Base-by-base conservation (phyloP, 2,113 vertebrate species). In the Gobius niger region DNA sequence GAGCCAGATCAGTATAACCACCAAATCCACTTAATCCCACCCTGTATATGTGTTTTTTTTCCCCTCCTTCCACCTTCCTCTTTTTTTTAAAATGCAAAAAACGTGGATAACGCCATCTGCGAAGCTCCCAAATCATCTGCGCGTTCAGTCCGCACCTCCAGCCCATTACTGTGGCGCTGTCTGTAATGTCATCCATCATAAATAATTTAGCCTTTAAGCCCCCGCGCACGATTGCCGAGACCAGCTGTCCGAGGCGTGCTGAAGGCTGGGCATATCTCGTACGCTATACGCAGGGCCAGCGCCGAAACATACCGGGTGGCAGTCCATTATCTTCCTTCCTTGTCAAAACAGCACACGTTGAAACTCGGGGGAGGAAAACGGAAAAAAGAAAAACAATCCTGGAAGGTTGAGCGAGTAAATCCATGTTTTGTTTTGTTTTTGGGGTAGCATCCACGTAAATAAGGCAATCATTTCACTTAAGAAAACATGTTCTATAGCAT, bases 71-170 rank as follows among this genome's bases (percentile, higher is more conserved):
- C n/a, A n/a, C n/a, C n/a, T n/a, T 88, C 81, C 85, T 85, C 82
- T 34, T 34, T 24, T 24, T 34, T 34, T 34, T 3, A 34, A 34
- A 34, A 34, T 34, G 24, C 24, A 34, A 34, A 89, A 91, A 91
- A 90, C 65, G 54, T n/a, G 85, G 90, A 89, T 89, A 89, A 82
- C 80, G 83, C 85, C 89, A 90, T 89, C 89, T 91, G 87, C 83
- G 87, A 83, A 85, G 67, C 74, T 78, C 72, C 69, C 66, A 34
- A 34, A 60, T 76, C 83, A 84, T 84, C 82, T 88, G 82, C 76
- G 82, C 81, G 69, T 83, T 76, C 73, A 70, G 81, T 88, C 84
- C 82, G 76, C 72, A 78, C 79, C 82, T 88, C 68, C 80, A 85
- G 77, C 76, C 72, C 85, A 82, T 89, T 86, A 84, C 76, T 46